A percentile compares a stretch with the other conserved stretches of the same genome.
Conservation (phyloP, 2,113 vertebrate genomes). For the Mobula birostris region DNA sequence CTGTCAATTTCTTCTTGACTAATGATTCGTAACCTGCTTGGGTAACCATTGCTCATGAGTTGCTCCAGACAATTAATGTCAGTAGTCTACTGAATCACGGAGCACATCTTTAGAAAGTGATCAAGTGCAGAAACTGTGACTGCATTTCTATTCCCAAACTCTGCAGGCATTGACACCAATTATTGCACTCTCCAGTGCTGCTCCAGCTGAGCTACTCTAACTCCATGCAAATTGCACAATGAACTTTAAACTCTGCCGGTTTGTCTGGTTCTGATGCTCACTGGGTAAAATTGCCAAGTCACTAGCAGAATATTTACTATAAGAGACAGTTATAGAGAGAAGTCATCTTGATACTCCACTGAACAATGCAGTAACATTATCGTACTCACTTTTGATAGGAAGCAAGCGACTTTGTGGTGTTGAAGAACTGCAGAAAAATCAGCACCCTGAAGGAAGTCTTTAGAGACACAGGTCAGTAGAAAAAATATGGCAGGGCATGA, state of each 20-base stretch:
- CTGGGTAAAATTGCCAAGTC: background rate
- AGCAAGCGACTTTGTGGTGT: background rate
- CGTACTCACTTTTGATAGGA: background rate
- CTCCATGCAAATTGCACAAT: background rate
- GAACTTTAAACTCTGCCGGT: background rate
- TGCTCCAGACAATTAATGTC: background rate
- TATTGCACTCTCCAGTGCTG: background rate
- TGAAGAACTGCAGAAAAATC: background rate
- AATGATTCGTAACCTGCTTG: background rate
- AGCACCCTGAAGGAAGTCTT: background rate
- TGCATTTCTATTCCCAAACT: background rate
- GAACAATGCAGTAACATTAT: background rate
- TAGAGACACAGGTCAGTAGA: background rate
- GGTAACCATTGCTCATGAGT: background rate
- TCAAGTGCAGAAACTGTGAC: background rate
- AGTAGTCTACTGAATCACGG: background rate
- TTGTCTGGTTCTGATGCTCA: background rate
- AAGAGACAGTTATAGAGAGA: background rate
- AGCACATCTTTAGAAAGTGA: background rate
- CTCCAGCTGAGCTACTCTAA: background rate
- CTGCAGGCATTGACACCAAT: background rate
- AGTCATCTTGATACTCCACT: background rate
- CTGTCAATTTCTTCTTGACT: background rate
- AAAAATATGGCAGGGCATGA: background rate
- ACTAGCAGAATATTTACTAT: background rate